Percentiles rank a stretch among this genome's conserved stretches.
These are phyloP conservation scores for Peromyscus aztecus DNA, from an alignment of 2,797 vertebrate genomes.

Conservation along the genomic window DNA sequence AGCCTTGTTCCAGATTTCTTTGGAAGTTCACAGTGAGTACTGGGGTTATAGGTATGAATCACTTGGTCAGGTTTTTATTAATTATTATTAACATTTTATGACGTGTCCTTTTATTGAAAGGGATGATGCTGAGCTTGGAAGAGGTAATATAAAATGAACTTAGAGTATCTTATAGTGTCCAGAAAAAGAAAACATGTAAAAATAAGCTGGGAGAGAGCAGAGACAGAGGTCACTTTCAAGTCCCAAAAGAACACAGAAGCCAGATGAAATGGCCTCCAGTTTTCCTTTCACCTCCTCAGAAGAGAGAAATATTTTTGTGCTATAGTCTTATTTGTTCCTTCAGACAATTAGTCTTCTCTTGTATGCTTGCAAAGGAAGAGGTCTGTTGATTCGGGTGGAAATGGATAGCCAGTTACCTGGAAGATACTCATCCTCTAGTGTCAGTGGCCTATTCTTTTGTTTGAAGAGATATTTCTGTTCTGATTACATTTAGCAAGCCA, in stretches of 20 bases:
- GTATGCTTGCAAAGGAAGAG: neutral
- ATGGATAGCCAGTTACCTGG: neutral
- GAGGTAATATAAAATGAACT: neutral
- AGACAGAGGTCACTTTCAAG: neutral
- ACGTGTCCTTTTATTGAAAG: neutral
- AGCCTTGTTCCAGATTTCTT: neutral
- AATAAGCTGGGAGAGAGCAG: neutral
- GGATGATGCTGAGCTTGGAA: neutral
- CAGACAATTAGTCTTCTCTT: neutral
- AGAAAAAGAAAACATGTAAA: neutral
- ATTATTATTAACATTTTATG: neutral
- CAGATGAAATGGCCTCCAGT: neutral
- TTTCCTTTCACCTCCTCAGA: neutral
- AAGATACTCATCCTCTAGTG: neutral
- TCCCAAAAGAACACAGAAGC: neutral
- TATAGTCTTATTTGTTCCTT: neutral
- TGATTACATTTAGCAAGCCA: neutral
- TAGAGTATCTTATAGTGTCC: neutral
- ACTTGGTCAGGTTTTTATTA: neutral
- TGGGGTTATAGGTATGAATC: neutral
- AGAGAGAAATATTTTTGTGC: neutral
- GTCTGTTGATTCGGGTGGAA: neutral
- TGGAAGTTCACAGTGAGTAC: neutral
- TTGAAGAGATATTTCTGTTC: neutral
- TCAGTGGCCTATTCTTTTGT: neutral